Evolutionary conservation across 2,797 vertebrate species (phyloP), one percentile per base, ranked within the genome.

Genomic region (Enteromius argenteus): DNA sequence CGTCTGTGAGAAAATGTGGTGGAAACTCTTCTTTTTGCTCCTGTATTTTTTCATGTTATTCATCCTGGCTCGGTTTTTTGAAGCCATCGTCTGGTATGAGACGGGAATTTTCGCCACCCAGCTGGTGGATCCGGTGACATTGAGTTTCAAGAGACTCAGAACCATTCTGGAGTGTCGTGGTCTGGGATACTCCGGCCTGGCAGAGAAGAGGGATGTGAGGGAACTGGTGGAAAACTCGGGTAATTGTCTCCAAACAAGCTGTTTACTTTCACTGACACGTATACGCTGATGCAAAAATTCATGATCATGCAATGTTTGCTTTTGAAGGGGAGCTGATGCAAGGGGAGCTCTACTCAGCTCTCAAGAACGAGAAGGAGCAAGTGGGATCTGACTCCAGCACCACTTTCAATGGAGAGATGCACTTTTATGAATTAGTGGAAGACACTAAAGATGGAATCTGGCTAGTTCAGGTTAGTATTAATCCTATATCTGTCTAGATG

Each of bases 381-480:
- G 94, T 95, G 0, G 97, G 97, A 49, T 94, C 96, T 0, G 94
- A 96, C 79, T 95, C 95, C 89, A 96, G 96, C 90, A 99, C 97
- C 39, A 95, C 97, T 90, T 99, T 99, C 85, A 99, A 95, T 86
- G 98, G 98, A 86, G 98, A 99, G 92, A 97, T 98, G 96, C 98
- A 99, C 92, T 99, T 99, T 92, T 99, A 99, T 87, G 98, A 99
- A 85, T 92, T 99, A 64, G 98, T 99, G 79, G 98, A 99, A 92
- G 98, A 99, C 91, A 99, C 98, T 1, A 99, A 99, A 91, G 98
- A 99, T 89, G 98, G 98, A 46, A 98, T 99, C 93, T 99, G 98
- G 98, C 94, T 99, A 86, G 96, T 99, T 90, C 98, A 99, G 98
- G 97, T 79, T 1, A 49, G 77, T 79, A 17, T 42, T 3, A 35